Evolutionary conservation across 1,140 invertebrate genomes (phyloP).

Genomic region (Saccostrea cuccullata): DNA sequence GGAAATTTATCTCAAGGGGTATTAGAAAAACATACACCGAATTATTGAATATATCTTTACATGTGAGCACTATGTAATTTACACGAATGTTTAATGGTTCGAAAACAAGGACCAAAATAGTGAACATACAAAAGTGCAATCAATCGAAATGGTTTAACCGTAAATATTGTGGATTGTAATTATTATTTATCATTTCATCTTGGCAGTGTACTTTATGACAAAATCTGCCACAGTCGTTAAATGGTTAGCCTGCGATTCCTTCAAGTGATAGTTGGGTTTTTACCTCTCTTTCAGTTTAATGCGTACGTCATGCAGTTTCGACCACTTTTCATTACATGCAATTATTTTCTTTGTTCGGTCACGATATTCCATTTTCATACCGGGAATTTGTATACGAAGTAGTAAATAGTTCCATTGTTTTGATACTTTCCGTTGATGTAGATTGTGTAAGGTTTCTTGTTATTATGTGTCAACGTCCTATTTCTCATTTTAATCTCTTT

Average conservation of each 20-base stretch:
- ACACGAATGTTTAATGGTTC: too few relatives aligned
- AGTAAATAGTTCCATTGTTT: background rate
- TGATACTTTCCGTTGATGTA: background rate
- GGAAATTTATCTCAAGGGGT: too few relatives aligned
- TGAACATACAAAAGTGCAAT: too few relatives aligned
- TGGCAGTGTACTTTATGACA: background rate
- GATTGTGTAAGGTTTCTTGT: background rate
- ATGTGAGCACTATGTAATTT: too few relatives aligned
- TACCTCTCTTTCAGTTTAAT: background rate
- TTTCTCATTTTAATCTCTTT: too few relatives aligned
- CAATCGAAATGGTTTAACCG: too few relatives aligned
- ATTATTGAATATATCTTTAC: too few relatives aligned
- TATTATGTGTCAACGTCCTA: too few relatives aligned
- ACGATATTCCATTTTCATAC: constrained; percentile 9
- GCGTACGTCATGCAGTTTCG: background rate
- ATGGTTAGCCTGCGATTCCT: background rate
- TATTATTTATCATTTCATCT: constrained; percentile 19
- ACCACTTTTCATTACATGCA: background rate
- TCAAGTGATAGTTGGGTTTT: background rate
- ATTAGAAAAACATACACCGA: too few relatives aligned
- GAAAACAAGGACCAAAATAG: too few relatives aligned
- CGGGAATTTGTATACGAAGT: background rate
- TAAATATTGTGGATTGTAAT: too few relatives aligned
- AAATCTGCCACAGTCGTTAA: background rate
- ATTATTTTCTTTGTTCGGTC: constrained; percentile 1